Evolutionary conservation across 2,888 invertebrate species (phyloP).

Genomic region (Pilophorus perplexus): DNA sequence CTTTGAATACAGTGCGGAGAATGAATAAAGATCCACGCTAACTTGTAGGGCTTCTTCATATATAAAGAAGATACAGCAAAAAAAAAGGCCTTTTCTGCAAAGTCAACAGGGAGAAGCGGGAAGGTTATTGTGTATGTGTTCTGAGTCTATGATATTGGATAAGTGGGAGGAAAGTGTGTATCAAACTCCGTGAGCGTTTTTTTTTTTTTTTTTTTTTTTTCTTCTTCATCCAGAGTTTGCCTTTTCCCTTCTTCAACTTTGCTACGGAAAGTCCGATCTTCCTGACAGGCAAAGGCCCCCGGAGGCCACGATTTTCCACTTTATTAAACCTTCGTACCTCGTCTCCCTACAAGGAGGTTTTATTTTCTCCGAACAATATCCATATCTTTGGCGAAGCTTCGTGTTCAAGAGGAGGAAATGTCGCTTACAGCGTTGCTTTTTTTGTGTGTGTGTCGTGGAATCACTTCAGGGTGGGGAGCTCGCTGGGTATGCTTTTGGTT

Average conservation of each 20-base stretch:
- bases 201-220: neutral
- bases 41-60: slow-evolving; percentile 29
- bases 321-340: slow-evolving; percentile 8
- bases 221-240: too few species aligned
- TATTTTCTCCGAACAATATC: too few species aligned
- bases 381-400: too few species aligned
- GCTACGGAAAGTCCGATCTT: too few species aligned
- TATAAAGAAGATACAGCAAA: slow-evolving; percentile 17
- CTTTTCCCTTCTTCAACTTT: neutral
- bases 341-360: too few species aligned
- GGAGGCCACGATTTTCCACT: slow-evolving; percentile 20
- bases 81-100: neutral
- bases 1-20: slow-evolving; percentile 15
- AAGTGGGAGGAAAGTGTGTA: slow-evolving; percentile 24
- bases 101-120: slow-evolving; percentile 8
- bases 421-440: too few species aligned
- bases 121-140: slow-evolving; percentile 32
- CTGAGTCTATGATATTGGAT: slow-evolving; percentile 33
- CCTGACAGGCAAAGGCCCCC: neutral
- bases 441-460: too few species aligned
- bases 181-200: slow-evolving; percentile 15
- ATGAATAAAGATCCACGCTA: slow-evolving; percentile 25
- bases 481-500: too few species aligned
- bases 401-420: too few species aligned
- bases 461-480: too few species aligned